phyloP scores from a whole-genome alignment of 2,797 vertebrate genomes.

The Phataginus tricuspis region DNA sequence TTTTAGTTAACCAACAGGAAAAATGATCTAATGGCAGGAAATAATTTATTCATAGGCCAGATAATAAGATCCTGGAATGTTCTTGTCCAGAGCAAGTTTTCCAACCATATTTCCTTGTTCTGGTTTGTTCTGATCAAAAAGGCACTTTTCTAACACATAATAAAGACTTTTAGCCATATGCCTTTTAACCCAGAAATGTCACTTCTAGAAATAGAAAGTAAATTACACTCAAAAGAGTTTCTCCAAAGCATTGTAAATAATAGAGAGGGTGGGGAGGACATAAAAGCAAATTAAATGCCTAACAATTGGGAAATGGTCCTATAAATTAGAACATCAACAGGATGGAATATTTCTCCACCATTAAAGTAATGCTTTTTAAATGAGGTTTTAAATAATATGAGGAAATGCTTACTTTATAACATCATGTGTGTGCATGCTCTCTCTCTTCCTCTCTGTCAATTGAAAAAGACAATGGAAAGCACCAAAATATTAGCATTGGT shows the following conservation, averaged over 20 bases:
- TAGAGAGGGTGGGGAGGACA: no score
- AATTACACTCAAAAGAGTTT: not conserved
- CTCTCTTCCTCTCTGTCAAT: not conserved
- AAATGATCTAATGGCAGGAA: not conserved
- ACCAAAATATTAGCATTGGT: conserved; percentile 2
- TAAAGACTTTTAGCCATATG: not conserved
- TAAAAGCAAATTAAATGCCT: not conserved
- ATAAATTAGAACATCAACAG: not conserved
- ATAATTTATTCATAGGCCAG: conserved; percentile 24
- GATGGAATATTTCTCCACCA: not conserved
- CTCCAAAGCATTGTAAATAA: conserved; percentile 17
- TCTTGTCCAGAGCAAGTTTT: conserved; percentile 2
- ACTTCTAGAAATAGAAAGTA: conserved; percentile 34
- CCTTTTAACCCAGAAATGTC: not conserved
- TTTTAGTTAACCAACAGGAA: not conserved
- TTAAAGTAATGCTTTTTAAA: conserved; percentile 10
- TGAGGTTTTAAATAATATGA: not conserved
- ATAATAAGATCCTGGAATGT: conserved; percentile 14
- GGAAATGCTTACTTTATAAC: not conserved
- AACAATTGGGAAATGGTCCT: not conserved
- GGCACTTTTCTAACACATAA: conserved; percentile 17
- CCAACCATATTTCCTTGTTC: conserved; percentile 9
- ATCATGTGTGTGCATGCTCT: not conserved
- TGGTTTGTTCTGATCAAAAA: conserved; percentile 21
- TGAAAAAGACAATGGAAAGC: conserved; percentile 13